Base-by-base conservation (phyloP, 2,113 vertebrate species). In the Zosterops lateralis region DNA sequence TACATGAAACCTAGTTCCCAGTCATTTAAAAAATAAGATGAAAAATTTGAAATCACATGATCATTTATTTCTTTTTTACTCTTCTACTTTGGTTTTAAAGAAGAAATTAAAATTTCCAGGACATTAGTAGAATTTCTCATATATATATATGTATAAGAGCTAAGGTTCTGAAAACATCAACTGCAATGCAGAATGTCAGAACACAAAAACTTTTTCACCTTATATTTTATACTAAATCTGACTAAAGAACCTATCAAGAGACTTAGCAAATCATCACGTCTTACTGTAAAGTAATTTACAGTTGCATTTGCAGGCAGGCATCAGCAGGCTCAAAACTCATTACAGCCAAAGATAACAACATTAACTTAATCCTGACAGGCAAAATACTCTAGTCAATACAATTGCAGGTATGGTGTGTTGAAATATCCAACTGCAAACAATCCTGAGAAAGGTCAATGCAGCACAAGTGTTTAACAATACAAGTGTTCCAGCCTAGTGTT, bases 211-310 rank as follows among this genome's bases (percentile, higher is more conserved):
- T 71, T 92, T 79, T 85, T 85, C 78, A 66, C 51, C 56, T 84
- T 75, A 74, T 60, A 79, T 93, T 91, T 95, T 92, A 92, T 82
- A 92, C 70, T 75, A 95, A 94, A 95, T 92, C 95, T 92, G 93
- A 92, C 95, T 92, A 86, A 92, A 96, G 85, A 86, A 80, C 79
- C 79, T 91, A 97, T 95, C 96, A 95, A 98, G 96, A 96, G 95
- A 98, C 95, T 98, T 97, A 95, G 94, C 91, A 97, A 97, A 97
- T 97, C 96, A 96, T 96, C 96, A 90, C 89, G 84, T 96, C 94
- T 96, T 97, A 97, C 97, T 95, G 96, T 96, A 97, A 97, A 97
- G 97, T 97, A 98, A 97, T 97, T 97, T 98, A 97, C 95, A 96
- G 96, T 97, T 97, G 82, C 95, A 91, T 95, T 95, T 94, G 73